phyloP scores from a whole-genome alignment of 1,140 invertebrate species.

The Odontomachus brunneus region DNA sequence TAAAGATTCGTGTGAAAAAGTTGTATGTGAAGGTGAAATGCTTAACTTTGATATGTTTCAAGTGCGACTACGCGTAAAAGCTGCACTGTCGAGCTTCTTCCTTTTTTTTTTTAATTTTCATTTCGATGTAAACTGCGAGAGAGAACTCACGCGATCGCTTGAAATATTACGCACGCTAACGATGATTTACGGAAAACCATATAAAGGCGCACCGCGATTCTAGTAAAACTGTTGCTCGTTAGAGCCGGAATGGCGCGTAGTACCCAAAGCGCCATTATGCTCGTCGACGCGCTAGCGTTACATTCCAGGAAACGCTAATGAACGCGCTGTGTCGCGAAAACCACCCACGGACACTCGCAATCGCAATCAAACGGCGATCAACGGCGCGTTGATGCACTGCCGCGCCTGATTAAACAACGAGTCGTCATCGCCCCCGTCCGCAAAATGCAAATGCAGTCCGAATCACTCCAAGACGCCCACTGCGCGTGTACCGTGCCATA shows the following conservation, averaged over 20 bases:
- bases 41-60: too few species aligned
- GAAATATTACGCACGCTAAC: constrained; percentile 20
- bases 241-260: neutral
- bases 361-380: constrained; percentile 60
- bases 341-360: constrained; percentile 55
- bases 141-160: constrained; percentile 1
- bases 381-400: constrained; percentile 52
- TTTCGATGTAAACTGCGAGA: too few species aligned
- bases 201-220: constrained; percentile 14
- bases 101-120: too few species aligned
- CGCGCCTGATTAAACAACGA: constrained; percentile 64
- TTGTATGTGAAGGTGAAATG: too few species aligned
- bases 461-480: constrained; percentile 60
- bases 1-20: too few species aligned
- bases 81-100: too few species aligned
- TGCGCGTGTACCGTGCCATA: constrained; percentile 59
- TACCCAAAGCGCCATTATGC: constrained; percentile 28
- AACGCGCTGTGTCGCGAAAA: constrained; percentile 52
- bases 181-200: neutral
- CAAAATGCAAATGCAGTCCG: constrained; percentile 59
- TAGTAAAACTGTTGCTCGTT: constrained; percentile 3
- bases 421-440: constrained; percentile 50
- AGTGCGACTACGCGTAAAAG: too few species aligned
- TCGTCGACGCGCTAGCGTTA: too few species aligned
- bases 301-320: constrained; percentile 60